Conservation (phyloP, 2,797 vertebrate genomes). For the Characodon lateralis region DNA sequence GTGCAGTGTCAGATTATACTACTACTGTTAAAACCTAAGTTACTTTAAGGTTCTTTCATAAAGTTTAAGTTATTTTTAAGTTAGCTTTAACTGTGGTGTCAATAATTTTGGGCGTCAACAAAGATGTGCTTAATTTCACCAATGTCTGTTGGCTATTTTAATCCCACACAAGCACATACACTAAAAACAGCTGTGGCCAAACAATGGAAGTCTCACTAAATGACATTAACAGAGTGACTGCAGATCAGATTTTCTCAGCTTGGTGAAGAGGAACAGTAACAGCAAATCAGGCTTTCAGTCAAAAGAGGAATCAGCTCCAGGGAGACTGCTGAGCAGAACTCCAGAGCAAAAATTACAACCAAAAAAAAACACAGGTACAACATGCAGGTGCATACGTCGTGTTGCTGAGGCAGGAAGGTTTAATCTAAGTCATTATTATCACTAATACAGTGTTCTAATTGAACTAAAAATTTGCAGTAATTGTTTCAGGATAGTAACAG, state of each 20-base stretch:
- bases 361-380: slow-evolving; percentile 36
- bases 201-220: slow-evolving; percentile 60
- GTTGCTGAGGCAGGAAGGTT: slow-evolving; percentile 51
- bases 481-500: slow-evolving; percentile 19
- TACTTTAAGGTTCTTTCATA: no score
- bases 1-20: background rate
- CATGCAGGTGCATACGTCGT: slow-evolving; percentile 33
- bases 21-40: background rate
- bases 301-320: slow-evolving; percentile 59
- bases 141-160: slow-evolving; percentile 17
- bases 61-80: background rate
- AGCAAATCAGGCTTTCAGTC: slow-evolving; percentile 79
- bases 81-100: background rate
- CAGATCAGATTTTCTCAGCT: slow-evolving; percentile 78
- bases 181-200: slow-evolving; percentile 34
- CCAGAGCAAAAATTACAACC: background rate
- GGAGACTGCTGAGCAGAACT: slow-evolving; percentile 1
- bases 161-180: slow-evolving; percentile 30
- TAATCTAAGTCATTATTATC: slow-evolving; percentile 49
- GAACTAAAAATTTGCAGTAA: slow-evolving; percentile 30
- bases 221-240: slow-evolving; percentile 70
- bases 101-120: slow-evolving; percentile 4
- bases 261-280: slow-evolving; percentile 78
- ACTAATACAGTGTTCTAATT: slow-evolving; percentile 46
- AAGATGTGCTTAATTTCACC: slow-evolving; percentile 26